These are phyloP conservation scores for Mythimna lalbum DNA, from an alignment of 2,888 invertebrate genomes.

Conservation along the genomic window DNA sequence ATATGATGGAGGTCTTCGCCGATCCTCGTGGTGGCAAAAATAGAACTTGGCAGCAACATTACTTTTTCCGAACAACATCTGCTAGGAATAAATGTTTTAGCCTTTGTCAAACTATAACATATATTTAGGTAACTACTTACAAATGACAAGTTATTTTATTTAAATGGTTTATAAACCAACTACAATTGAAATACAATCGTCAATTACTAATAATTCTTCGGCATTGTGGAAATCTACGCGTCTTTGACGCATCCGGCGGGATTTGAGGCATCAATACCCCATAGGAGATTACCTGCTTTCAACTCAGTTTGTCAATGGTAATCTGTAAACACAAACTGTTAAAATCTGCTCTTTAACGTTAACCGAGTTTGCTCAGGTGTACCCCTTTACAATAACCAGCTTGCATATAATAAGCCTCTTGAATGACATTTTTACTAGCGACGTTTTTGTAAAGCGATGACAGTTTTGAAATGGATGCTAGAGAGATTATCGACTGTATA, in stretches of 20 bases:
- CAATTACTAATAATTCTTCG: constrained; percentile 16
- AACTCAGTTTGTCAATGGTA: constrained; percentile 85
- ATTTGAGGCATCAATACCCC: constrained; percentile 75
- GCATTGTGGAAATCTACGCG: constrained; percentile 61
- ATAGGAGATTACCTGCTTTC: constrained; percentile 85
- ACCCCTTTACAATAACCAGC: constrained; percentile 75
- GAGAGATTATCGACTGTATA: constrained; percentile 37
- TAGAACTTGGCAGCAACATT: too few relatives aligned
- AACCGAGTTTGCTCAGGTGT: constrained; percentile 87
- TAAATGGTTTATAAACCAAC: neutral
- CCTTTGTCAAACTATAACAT: too few relatives aligned
- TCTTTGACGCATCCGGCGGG: constrained; percentile 72
- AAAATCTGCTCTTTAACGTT: constrained; percentile 87
- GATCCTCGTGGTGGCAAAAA: too few relatives aligned
- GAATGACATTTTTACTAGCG: constrained; percentile 70
- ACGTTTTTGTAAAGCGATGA: constrained; percentile 65
- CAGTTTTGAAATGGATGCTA: constrained; percentile 67
- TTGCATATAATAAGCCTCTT: constrained; percentile 77
- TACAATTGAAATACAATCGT: constrained; percentile 14
- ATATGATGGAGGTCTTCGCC: too few relatives aligned
- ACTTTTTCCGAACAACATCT: too few relatives aligned
- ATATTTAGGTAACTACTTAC: neutral
- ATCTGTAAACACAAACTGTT: constrained; percentile 89
- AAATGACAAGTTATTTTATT: neutral
- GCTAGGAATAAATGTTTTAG: too few relatives aligned